phyloP scores from a whole-genome alignment of 2,113 vertebrate species.

The Lucifuga dentata region DNA sequence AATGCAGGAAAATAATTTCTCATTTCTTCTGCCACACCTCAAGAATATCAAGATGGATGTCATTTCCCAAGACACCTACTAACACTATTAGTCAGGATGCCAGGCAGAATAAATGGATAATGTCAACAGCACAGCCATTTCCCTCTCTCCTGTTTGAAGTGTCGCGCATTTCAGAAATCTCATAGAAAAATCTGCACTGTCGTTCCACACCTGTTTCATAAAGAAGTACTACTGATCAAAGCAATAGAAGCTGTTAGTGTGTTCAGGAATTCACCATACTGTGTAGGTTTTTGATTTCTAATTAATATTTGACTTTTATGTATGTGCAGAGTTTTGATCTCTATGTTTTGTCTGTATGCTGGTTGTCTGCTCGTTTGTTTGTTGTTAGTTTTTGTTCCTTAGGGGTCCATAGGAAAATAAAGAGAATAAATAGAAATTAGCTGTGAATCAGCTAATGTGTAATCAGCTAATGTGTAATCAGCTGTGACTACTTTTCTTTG shows the following conservation, averaged over 20 bases:
- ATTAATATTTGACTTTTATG: no score
- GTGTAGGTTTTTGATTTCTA: no score
- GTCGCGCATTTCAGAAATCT: neutral
- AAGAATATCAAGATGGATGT: slow-evolving; percentile 32
- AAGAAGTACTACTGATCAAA: neutral
- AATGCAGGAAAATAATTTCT: neutral
- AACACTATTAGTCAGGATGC: slow-evolving; percentile 21
- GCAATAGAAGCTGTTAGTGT: neutral
- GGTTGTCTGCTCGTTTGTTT: no score
- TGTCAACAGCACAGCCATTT: slow-evolving; percentile 4
- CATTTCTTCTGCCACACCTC: slow-evolving; percentile 10
- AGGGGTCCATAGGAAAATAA: no score
- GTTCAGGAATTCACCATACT: neutral
- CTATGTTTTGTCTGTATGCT: no score
- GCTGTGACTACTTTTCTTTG: neutral
- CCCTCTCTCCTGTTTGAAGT: neutral
- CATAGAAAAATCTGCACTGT: slow-evolving; percentile 10
- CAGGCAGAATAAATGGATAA: slow-evolving; percentile 19
- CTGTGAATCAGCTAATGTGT: no score
- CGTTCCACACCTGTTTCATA: slow-evolving; percentile 26
- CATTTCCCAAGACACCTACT: neutral
- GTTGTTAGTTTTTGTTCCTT: no score
- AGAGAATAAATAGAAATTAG: no score
- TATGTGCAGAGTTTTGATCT: no score
- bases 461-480: no score